A percentile compares a stretch with the other conserved stretches of the same genome.
Conservation (phyloP, 2,797 vertebrate species). For the Anguilla obscura region DNA sequence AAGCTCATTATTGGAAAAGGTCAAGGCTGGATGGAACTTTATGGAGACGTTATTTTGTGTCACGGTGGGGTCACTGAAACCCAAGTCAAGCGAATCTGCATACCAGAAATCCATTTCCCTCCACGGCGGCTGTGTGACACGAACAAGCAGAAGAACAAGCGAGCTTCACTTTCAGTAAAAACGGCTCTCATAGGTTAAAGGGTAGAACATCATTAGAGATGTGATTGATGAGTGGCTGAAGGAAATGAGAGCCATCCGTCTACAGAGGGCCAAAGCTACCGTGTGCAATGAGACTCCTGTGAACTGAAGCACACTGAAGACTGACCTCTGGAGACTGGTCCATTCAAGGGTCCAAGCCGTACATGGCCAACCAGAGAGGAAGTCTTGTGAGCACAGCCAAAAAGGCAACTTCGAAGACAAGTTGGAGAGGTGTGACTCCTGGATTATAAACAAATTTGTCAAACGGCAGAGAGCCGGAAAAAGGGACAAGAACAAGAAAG, state of each 20-base stretch:
- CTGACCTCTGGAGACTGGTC: not conserved
- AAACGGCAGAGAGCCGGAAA: not conserved
- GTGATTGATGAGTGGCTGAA: not conserved
- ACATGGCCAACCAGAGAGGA: not conserved
- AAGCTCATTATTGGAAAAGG: constrained; percentile 44
- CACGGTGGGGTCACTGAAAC: not conserved
- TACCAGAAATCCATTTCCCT: not conserved
- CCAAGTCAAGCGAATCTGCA: not conserved
- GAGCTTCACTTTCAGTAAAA: not conserved
- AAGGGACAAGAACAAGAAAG: constrained; percentile 13
- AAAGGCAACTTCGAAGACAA: not conserved
- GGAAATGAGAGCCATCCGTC: not conserved
- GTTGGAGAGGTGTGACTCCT: not conserved
- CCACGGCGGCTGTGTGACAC: not conserved
- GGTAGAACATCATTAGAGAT: not conserved
- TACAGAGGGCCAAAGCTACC: not conserved
- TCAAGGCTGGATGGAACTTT: constrained; percentile 45
- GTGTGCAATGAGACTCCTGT: not conserved
- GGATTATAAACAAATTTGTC: not conserved
- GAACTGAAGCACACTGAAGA: not conserved
- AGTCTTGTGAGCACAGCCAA: not conserved
- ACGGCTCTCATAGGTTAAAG: not conserved
- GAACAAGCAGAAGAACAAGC: not conserved
- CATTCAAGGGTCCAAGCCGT: not conserved
- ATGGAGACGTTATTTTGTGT: constrained; percentile 52